Conservation (phyloP, 64 coral and sea anemone species). For the Exaiptasia diaphana region DNA sequence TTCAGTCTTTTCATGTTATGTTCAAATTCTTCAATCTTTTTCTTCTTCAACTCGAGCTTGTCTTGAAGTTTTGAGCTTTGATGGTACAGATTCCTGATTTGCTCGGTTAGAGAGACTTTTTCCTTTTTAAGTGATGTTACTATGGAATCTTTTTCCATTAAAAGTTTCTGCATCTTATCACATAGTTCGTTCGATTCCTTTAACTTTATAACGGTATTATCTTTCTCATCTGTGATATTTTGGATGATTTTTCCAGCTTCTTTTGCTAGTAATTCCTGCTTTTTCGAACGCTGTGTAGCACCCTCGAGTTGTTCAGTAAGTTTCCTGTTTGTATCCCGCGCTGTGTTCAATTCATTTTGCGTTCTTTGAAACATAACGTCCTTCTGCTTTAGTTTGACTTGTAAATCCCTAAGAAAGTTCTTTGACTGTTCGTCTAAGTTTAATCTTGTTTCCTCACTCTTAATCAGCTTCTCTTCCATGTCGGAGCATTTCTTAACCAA, state of each 20-base stretch:
- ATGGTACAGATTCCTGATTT: not conserved
- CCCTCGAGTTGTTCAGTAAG: not conserved
- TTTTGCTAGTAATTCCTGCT: not conserved
- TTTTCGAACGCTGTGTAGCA: not conserved
- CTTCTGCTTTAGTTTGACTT: not conserved
- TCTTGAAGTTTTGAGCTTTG: not conserved
- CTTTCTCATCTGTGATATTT: not conserved
- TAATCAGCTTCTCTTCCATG: not conserved
- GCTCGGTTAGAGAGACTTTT: not conserved
- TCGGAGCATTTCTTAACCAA: not conserved
- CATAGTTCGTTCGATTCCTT: not conserved
- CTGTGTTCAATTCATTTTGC: not conserved
- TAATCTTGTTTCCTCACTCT: not conserved
- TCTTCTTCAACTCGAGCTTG: not conserved
- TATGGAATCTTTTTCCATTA: not conserved
- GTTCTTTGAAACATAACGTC: not conserved
- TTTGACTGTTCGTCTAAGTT: not conserved
- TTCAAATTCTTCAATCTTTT: not conserved
- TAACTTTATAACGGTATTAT: not conserved
- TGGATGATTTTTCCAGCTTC: not conserved
- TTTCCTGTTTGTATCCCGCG: not conserved
- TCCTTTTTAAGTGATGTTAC: not conserved
- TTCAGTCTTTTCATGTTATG: not conserved
- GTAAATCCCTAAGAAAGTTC: not conserved
- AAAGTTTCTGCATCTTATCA: not conserved